Base-by-base conservation (phyloP, 2,888 invertebrate genomes). In the Oscheius sp. region DNA sequence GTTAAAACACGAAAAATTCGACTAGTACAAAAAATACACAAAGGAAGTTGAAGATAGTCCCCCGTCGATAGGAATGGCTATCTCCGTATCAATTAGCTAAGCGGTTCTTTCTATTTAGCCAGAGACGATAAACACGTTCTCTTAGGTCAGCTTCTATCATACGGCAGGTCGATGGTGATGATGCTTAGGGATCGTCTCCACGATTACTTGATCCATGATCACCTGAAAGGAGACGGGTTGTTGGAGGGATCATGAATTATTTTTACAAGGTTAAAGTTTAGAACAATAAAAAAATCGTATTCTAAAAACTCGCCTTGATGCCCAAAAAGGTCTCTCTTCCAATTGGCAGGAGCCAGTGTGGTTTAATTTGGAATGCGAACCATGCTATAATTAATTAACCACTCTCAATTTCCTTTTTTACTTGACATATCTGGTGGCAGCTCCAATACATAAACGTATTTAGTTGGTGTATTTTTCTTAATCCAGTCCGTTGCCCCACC, bases 401-500 rank as follows among this genome's bases (percentile, higher is more conserved):
- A n/a, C n/a, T n/a, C n/a, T n/a, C n/a, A n/a, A 47, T 8, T 49
- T 61, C n/a, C n/a, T 32, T 17, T 30, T 77, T 59, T 17, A 81
- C 80, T 82, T 50, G 72, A 73, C 75, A 82, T 75, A 50, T 81
- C 81, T 9, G 85, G 85, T 9, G 85, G 81, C 28, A 85, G 75
- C 65, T 85, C 85, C 36, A 86, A 56, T n/a, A 85, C 80, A 57
- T 84, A 85, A 2, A 85, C 84, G 66, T 83, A 85, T 72, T 85
- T 85, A 0, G 81, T 81, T 20, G 75, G 74, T 2, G 83, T 81
- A 66, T 81, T 83, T 67, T 79, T 78, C 70, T 83, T 84, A 24
- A 84, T 81, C 85, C 85, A 85, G 56, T 85, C 85, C 5, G 80
- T 81, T 0, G 84, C 82, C n/a, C 83, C 83, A 17, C 85, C 85